Evolutionary conservation across 2,797 vertebrate genomes (phyloP).

Genomic region (Notoglanidium macrostoma): DNA sequence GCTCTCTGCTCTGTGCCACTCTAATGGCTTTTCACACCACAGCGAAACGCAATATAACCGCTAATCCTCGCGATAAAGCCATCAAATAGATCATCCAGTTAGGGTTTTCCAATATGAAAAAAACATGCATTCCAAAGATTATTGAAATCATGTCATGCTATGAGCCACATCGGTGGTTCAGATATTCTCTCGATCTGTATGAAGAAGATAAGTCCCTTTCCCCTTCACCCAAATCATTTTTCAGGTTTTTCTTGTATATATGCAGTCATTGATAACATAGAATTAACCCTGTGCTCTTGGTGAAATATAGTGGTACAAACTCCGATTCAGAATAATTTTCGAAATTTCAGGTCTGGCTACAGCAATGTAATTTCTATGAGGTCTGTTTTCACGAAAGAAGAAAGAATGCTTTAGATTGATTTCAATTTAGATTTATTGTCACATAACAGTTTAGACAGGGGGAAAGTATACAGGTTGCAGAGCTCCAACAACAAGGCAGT

Average conservation of each 20-base stretch:
- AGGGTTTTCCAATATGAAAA: not conserved
- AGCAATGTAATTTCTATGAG: not conserved
- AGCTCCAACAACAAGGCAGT: not conserved
- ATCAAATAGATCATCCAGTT: constrained; percentile 24
- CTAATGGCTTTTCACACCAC: constrained; percentile 73
- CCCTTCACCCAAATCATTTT: constrained; percentile 63
- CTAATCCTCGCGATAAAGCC: not conserved
- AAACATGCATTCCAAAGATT: constrained; percentile 6
- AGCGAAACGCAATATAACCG: constrained; percentile 72
- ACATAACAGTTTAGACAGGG: not conserved
- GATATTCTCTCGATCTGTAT: constrained; percentile 59
- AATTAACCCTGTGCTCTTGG: constrained; percentile 65
- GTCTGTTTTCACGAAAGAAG: not conserved
- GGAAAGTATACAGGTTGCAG: not conserved
- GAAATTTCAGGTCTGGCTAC: not conserved
- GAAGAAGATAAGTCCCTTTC: constrained; percentile 49
- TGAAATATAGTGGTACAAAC: not conserved
- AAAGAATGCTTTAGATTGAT: not conserved
- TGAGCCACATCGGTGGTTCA: constrained; percentile 13
- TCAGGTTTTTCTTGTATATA: constrained; percentile 22
- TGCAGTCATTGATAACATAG: constrained; percentile 65
- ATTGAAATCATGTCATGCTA: constrained; percentile 18
- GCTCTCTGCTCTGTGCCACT: constrained; percentile 73
- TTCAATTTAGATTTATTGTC: not conserved
- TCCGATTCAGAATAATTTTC: not conserved